Evolutionary conservation across 2,113 vertebrate genomes (phyloP).

Genomic region (Narcine bancroftii): DNA sequence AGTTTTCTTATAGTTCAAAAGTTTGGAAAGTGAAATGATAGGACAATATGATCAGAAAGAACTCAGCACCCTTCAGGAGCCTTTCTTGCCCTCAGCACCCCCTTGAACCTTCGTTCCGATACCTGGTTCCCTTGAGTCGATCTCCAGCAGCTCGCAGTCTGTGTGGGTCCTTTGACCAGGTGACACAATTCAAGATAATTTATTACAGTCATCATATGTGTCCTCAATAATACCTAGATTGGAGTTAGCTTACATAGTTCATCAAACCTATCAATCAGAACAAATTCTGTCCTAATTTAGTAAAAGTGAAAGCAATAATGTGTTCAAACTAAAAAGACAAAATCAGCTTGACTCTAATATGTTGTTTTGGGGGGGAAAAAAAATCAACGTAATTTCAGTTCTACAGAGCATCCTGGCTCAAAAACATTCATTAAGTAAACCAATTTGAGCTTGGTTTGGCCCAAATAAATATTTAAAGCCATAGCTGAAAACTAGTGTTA

Average conservation of each 20-base stretch:
- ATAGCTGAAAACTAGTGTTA: no score
- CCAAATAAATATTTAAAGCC: not conserved
- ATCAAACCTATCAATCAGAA: not conserved
- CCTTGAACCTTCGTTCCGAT: no score
- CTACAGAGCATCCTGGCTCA: not conserved
- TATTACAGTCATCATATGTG: not conserved
- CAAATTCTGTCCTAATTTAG: not conserved
- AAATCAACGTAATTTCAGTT: not conserved
- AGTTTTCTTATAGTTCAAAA: no score
- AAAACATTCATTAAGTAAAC: not conserved
- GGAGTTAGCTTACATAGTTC: not conserved
- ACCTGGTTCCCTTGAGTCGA: no score
- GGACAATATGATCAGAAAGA: no score
- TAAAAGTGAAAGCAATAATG: not conserved
- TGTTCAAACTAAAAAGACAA: not conserved
- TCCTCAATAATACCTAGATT: not conserved
- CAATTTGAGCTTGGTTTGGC: not conserved
- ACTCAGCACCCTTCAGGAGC: no score
- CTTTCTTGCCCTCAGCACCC: no score
- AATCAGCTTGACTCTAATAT: not conserved
- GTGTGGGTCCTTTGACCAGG: no score
- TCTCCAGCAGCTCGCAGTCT: no score
- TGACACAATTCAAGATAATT: not conserved
- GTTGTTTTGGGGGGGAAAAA: not conserved
- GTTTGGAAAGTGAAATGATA: no score